Evolutionary conservation across 2,113 vertebrate genomes (phyloP).

Genomic region (Muscicapa adusta): DNA sequence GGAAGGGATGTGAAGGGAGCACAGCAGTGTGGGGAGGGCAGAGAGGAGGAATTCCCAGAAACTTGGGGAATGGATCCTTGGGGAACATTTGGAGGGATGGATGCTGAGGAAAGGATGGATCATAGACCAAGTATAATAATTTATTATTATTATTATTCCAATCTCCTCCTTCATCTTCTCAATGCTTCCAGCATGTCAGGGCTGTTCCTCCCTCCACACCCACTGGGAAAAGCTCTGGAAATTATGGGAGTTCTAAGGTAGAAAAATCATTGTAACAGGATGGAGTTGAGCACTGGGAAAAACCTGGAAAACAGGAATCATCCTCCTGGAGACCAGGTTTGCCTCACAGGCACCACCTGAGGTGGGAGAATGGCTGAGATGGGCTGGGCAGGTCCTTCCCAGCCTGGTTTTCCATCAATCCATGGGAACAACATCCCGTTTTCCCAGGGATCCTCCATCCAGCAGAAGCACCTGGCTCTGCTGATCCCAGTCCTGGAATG

Average conservation of each 20-base stretch:
- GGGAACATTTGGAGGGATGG: neutral
- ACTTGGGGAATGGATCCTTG: neutral
- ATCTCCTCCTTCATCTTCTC: neutral
- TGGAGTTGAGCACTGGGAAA: neutral
- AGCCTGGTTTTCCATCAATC: neutral
- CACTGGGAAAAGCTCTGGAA: neutral
- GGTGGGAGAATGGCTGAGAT: neutral
- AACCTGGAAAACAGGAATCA: fast-evolving
- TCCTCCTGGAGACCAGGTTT: neutral
- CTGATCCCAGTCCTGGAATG: neutral
- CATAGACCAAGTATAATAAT: neutral
- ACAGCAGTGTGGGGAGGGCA: fast-evolving
- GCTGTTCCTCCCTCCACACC: neutral
- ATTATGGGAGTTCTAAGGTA: neutral
- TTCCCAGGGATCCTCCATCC: neutral
- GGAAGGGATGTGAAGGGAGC: neutral
- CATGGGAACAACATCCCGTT: fast-evolving
- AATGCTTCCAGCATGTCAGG: neutral
- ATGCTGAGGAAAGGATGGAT: neutral
- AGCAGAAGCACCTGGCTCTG: neutral
- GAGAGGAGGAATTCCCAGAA: neutral
- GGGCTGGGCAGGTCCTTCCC: neutral
- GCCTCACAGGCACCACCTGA: neutral
- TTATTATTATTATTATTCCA: neutral
- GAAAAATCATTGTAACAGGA: neutral